Evolutionary conservation across 2,888 invertebrate genomes (phyloP).

Genomic region (Cryptus viduatorius): DNA sequence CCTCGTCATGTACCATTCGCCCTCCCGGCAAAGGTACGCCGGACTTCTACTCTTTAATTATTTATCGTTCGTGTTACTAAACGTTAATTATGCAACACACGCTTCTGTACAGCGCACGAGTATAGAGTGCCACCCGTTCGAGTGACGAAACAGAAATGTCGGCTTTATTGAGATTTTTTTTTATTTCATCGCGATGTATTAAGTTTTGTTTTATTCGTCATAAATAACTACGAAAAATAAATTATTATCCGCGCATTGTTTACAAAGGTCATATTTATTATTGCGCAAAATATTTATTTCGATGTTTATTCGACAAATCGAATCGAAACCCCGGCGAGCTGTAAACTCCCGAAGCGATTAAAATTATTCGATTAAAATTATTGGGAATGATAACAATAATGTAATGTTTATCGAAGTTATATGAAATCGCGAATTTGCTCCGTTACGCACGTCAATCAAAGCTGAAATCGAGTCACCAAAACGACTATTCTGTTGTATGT

Average conservation of each 20-base stretch:
- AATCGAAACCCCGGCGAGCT: not conserved
- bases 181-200: not conserved
- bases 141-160: not conserved
- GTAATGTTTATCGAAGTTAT: not conserved
- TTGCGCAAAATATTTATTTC: not conserved
- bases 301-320: not conserved
- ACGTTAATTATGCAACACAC: slow-evolving; percentile 39
- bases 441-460: not conserved
- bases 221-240: not conserved
- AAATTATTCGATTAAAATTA: not conserved
- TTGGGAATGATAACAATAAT: not conserved
- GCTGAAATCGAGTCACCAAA: not conserved
- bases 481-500: not conserved
- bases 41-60: slow-evolving; percentile 27
- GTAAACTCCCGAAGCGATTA: not conserved
- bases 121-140: not conserved
- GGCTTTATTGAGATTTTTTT: not conserved
- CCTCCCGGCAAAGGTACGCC: slow-evolving; percentile 8
- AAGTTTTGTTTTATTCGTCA: not conserved
- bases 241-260: not conserved
- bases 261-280: not conserved
- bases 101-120: not conserved
- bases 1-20: slow-evolving; percentile 14
- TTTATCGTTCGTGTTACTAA: slow-evolving; percentile 41
- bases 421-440: not conserved